Base-by-base conservation (phyloP, 2,888 invertebrate genomes). In the Chloroclysta siterata region DNA sequence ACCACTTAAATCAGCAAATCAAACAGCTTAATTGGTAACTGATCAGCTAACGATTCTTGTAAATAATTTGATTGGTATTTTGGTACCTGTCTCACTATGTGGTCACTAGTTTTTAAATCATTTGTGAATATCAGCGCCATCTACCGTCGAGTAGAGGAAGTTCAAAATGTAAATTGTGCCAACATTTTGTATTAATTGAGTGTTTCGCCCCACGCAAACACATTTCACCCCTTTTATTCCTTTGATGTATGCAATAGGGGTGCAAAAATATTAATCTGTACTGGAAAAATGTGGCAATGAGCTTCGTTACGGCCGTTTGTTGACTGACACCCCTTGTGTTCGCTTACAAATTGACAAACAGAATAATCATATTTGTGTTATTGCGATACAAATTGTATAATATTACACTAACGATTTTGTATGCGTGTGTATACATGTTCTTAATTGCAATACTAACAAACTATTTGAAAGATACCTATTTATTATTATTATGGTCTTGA, bases 161-260 rank as follows among this genome's bases (percentile, higher is more conserved):
- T 77, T 79, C 77, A 64, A 79, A 87, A 87, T 88, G 83, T 89
- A 88, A 90, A 91, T 87, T 87, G 91, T 90, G 92, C 91, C 90
- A 90, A 91, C 87, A 84, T 90, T 72, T 89, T 87, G 86, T 90
- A 85, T 88, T 90, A 89, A 89, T 89, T 84, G 87, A 89, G 89
- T 88, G 86, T 85, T 85, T 82, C 87, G 84, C 90, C 88, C 90
- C 88, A 82, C 80, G 81, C 86, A 78, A 82, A 79, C 81, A 82
- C 84, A 88, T 69, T 62, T 63, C 66, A 67, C 89, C 91, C 92
- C 88, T 89, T 90, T 84, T 83, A 83, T 90, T 90, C 86, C 89
- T 90, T 92, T 93, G 91, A 92, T 92, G 89, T 90, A 88, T 85
- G 84, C 86, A 82, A 78, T 78, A 78, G 88, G 91, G 91, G 89